A percentile compares a stretch with the other conserved stretches of the same genome.
phyloP scores from a whole-genome alignment of 2,888 invertebrate genomes.

The Gryllus longicercus region DNA sequence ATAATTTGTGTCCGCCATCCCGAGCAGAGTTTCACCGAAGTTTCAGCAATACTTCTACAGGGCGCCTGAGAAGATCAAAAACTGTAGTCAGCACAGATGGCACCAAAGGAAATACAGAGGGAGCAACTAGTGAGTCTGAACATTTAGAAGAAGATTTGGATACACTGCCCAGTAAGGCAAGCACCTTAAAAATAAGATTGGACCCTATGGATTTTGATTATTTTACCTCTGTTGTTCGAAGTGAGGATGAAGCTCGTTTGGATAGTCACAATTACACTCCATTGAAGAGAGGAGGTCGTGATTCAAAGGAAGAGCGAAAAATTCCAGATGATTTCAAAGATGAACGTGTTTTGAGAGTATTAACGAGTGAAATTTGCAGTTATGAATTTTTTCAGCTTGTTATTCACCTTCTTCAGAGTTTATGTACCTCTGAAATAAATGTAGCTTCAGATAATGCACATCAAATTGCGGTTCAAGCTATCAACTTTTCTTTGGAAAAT shows the following conservation, averaged over 20 bases:
- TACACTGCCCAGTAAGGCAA: slow-evolving; percentile 46
- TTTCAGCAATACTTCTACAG: slow-evolving; percentile 33
- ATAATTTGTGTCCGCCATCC: slow-evolving; percentile 22
- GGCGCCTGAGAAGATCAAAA: slow-evolving; percentile 26
- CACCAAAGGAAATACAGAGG: slow-evolving; percentile 33
- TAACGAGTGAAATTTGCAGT: slow-evolving; percentile 53
- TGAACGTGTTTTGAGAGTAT: slow-evolving; percentile 53
- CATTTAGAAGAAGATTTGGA: slow-evolving; percentile 54
- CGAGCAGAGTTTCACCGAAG: slow-evolving; percentile 30
- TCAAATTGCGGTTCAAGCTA: slow-evolving; percentile 56
- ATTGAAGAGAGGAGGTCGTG: slow-evolving; percentile 49
- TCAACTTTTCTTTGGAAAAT: slow-evolving; percentile 59
- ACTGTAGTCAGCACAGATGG: slow-evolving; percentile 25
- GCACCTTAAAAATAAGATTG: slow-evolving; percentile 55
- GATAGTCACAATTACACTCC: slow-evolving; percentile 40
- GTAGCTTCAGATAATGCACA: slow-evolving; percentile 40
- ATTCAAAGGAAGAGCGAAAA: slow-evolving; percentile 24
- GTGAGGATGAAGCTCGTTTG: slow-evolving; percentile 47
- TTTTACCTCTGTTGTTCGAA: slow-evolving; percentile 53
- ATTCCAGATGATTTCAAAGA: slow-evolving; percentile 53
- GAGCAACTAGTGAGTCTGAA: slow-evolving; percentile 50
- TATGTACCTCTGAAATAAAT: slow-evolving; percentile 34
- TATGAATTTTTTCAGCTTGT: slow-evolving; percentile 58
- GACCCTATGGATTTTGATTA: slow-evolving; percentile 61
- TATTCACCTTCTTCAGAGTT: slow-evolving; percentile 50